Conservation (phyloP, 1,140 invertebrate species). For the Drosophila virilis region DNA sequence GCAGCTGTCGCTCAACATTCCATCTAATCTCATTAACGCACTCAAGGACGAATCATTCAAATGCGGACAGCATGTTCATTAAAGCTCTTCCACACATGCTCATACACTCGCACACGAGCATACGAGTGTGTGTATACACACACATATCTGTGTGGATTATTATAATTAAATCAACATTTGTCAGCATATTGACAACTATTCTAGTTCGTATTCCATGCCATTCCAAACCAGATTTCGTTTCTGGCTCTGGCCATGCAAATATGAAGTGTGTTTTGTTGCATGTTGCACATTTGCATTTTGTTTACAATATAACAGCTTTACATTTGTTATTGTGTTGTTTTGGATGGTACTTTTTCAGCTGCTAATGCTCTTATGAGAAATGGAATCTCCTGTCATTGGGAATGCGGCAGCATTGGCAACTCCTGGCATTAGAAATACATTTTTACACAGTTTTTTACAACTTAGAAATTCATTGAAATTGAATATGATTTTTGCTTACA, state of each 20-base stretch:
- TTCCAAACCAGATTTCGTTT: conserved; percentile 35
- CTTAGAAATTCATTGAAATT: conserved; percentile 1
- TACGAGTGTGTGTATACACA: no score
- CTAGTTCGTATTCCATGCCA: conserved; percentile 33
- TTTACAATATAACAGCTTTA: conserved; percentile 51
- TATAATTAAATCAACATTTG: conserved; percentile 62
- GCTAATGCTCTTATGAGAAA: conserved; percentile 65
- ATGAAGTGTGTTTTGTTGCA: conserved; percentile 23
- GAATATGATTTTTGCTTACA: not conserved
- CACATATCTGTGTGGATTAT: conserved; percentile 11
- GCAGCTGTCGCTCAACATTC: conserved; percentile 1
- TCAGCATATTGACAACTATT: conserved; percentile 44
- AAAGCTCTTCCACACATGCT: conserved; percentile 9
- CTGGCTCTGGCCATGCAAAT: conserved; percentile 10
- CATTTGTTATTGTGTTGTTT: conserved; percentile 30
- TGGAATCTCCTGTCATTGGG: conserved; percentile 25
- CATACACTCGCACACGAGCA: not conserved
- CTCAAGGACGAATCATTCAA: conserved; percentile 18
- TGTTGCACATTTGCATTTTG: conserved; percentile 70
- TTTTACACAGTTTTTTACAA: not conserved
- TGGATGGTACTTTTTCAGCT: conserved; percentile 24
- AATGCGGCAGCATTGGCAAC: conserved; percentile 39
- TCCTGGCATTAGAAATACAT: conserved; percentile 56
- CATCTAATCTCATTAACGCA: conserved; percentile 41
- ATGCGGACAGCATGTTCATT: conserved; percentile 34